Evolutionary conservation across 2,797 vertebrate genomes (phyloP), one percentile per base, ranked within the genome.

Genomic region (Erethizon dorsatum): DNA sequence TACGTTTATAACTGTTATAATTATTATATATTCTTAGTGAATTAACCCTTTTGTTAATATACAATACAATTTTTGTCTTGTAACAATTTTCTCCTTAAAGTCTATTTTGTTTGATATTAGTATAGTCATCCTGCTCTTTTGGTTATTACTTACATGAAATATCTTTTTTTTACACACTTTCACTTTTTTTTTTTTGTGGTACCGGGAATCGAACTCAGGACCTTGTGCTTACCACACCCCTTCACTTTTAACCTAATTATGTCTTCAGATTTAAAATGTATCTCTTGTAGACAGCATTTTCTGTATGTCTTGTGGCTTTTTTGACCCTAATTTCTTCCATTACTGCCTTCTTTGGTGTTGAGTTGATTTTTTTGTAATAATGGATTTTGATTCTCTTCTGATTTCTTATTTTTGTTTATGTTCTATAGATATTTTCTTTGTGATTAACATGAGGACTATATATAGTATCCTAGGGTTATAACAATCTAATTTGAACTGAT

Each of bases 211-310:
- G 37, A 41, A 41, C 37, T 41, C 37, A 41, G 37, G 37, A 41
- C 37, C 37, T 41, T 41, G 37, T 41, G 37, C 37, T 41, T 41
- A 41, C 37, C 37, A 52, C 13, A 14, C 67, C 17, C 10, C 69
- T 77, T 88, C 28, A 33, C 28, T 54, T 54, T 79, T 54, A 63
- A 11, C 47, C 56, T 57, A 1, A 77, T 77, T 63, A 31, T 71
- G 31, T 83, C 79, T 80, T 78, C 63, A 71, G 83, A 73, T 63
- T 26, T 80, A 37, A 71, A 84, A 31, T 71, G 37, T 73, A 56
- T 65, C 79, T 94, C 50, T 78, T 84, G 63, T 37, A 73, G 31
- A 65, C 8, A 61, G 47, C 24, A 4, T 96, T 92, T 94, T 92
- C 57, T 92, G 24, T 95, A 9, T 88, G 56, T 90, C 69, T 87